Conservation (phyloP, 2,113 vertebrate genomes). For the Engystomops pustulosus region DNA sequence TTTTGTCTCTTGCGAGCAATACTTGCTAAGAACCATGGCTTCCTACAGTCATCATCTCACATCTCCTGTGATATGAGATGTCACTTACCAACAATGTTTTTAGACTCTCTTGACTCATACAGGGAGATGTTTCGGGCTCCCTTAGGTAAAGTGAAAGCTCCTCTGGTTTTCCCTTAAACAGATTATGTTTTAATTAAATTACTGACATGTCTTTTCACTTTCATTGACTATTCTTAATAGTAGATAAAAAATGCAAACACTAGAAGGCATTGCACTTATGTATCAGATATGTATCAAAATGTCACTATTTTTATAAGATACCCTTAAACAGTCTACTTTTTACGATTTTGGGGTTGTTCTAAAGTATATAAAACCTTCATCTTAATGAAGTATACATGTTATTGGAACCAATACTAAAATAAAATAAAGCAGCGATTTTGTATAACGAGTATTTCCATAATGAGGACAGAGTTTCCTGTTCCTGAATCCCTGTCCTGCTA, state of each 20-base stretch:
- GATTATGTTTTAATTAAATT: constrained; percentile 70
- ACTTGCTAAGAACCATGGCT: not conserved
- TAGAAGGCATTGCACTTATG: constrained; percentile 21
- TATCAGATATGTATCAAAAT: constrained; percentile 41
- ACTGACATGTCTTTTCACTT: constrained; percentile 61
- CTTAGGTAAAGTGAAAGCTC: constrained; percentile 86
- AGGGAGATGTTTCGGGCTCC: constrained; percentile 88
- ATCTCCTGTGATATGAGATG: constrained; percentile 72
- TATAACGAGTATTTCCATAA: too few species aligned
- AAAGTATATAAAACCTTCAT: too few species aligned
- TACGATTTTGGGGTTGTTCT: too few species aligned
- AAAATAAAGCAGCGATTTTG: too few species aligned
- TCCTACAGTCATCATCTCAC: constrained; percentile 59
- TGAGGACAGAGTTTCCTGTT: too few species aligned
- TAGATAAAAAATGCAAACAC: not conserved
- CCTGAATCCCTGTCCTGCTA: too few species aligned
- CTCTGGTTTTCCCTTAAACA: constrained; percentile 89
- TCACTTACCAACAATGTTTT: constrained; percentile 87
- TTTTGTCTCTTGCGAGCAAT: constrained; percentile 56
- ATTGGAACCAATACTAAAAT: too few species aligned
- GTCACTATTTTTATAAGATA: too few species aligned
- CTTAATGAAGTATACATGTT: too few species aligned
- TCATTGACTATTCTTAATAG: constrained; percentile 68
- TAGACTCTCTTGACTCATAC: constrained; percentile 83
- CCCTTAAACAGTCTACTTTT: too few species aligned